Evolutionary conservation across 2,888 invertebrate genomes (phyloP), one percentile per base, ranked within the genome.

Genomic region (Cosmorhoe ocellata): DNA sequence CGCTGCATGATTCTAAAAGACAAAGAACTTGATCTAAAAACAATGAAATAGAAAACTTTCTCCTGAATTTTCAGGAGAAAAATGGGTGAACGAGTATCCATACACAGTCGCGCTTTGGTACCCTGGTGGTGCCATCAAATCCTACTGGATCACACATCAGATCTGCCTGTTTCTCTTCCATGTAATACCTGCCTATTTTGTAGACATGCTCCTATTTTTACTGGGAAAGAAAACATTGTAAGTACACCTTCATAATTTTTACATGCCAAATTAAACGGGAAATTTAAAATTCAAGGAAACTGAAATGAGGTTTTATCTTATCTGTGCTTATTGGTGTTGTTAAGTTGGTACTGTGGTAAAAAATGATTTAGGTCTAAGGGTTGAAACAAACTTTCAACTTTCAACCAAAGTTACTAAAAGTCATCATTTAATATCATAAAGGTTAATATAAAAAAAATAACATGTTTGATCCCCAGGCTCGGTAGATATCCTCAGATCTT

Each of bases 161-260:
- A 63, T 95, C 1, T 90, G 92, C 30, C 92, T 94, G 0, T 82
- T 95, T 37, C 91, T 96, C 54, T 92, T 94, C 1, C 97, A 97
- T 64, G 86, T 93, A 1, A 59, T 96, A 8, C 97, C 96, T 0
- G 96, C 97, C 0, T 95, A 95, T 62, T 71, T 95, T 3, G 91
- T 96, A 2, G 97, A 97, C 67, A 89, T 91, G 6, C 59, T 95
- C 3, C 80, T 96, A 51, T 79, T 93, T 24, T 41, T 96, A 8
- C 84, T 93, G 1, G 92, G 95, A 8, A 93, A 93, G 67, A 95
- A 94, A 81, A 95, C 94, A 59, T 97, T 95, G 96, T 96, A 84
- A 93, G 94, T 92, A 18, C 18, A n/a, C n/a, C n/a, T n/a, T n/a
- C n/a, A n/a, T n/a, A n/a, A n/a, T n/a, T n/a, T n/a, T n/a, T n/a